Evolutionary conservation across 2,797 vertebrate genomes (phyloP).

Genomic region (Micromesistius poutassou): DNA sequence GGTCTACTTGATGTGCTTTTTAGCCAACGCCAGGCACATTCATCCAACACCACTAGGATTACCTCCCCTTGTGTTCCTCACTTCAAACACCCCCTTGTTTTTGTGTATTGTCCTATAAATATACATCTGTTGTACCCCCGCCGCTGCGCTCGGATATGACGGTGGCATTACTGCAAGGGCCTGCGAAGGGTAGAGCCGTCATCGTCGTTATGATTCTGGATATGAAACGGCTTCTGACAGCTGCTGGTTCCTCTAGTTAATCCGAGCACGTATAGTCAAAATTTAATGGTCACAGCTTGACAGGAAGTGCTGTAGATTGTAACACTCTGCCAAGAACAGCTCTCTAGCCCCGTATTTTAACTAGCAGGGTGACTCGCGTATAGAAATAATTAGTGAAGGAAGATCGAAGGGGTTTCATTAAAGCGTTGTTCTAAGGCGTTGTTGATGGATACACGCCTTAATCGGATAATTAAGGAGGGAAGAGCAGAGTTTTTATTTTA

Average conservation of each 20-base stretch:
- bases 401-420: constrained; percentile 65
- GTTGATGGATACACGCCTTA: too few relatives aligned
- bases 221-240: constrained; percentile 5
- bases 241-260: constrained; percentile 41
- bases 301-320: constrained; percentile 41
- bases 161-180: not conserved
- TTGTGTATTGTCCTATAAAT: constrained; percentile 35
- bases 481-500: too few relatives aligned
- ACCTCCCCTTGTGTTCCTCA: constrained; percentile 39
- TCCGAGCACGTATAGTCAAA: constrained; percentile 36
- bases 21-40: constrained; percentile 30
- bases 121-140: constrained; percentile 45
- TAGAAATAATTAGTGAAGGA: constrained; percentile 60
- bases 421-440: constrained; percentile 45
- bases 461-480: too few relatives aligned
- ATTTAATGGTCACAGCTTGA: constrained; percentile 42
- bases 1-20: constrained; percentile 26
- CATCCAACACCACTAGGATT: constrained; percentile 42
- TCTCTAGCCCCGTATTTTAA: constrained; percentile 47
- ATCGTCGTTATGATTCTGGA: constrained; percentile 16
- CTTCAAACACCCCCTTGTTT: constrained; percentile 36
- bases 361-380: constrained; percentile 53
- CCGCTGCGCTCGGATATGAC: not conserved
- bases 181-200: constrained; percentile 46
- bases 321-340: constrained; percentile 52